A percentile compares a stretch with the other conserved stretches of the same genome.
These are phyloP conservation scores for Galeopsomyia nigrocyanea DNA, from an alignment of 2,888 invertebrate species.

Conservation along the genomic window DNA sequence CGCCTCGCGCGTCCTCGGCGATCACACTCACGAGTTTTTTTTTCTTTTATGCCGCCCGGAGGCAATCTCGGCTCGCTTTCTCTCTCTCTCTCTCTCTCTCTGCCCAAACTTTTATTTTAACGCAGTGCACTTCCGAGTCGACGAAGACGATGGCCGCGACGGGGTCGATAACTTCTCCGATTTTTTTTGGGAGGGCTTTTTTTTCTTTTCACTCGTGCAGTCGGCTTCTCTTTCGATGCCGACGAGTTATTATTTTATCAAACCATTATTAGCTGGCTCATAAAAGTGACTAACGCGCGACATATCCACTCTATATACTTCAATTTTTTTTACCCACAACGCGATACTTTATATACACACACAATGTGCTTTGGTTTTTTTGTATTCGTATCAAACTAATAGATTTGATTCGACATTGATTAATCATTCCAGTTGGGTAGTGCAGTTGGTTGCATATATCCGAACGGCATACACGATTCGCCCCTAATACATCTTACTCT, in stretches of 20 bases:
- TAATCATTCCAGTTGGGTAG: too few relatives aligned
- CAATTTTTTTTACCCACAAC: too few relatives aligned
- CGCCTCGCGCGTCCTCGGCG: slow-evolving; percentile 47
- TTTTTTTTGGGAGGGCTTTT: slow-evolving; percentile 15
- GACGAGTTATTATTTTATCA: slow-evolving; percentile 1
- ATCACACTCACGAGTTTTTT: slow-evolving; percentile 38
- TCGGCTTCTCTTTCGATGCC: slow-evolving; percentile 15
- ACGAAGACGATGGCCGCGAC: neutral
- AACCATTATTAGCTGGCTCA: neutral
- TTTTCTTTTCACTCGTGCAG: slow-evolving; percentile 1
- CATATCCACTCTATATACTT: too few relatives aligned
- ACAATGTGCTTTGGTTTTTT: too few relatives aligned
- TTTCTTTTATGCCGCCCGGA: slow-evolving; percentile 3
- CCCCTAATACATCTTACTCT: slow-evolving; percentile 20
- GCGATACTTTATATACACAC: too few relatives aligned
- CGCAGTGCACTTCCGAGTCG: slow-evolving; percentile 15
- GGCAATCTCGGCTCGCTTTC: slow-evolving; percentile 7
- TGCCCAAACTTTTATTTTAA: slow-evolving; percentile 5
- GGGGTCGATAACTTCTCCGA: slow-evolving; percentile 27
- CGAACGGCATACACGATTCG: neutral
- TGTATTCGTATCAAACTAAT: too few relatives aligned
- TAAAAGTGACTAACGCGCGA: too few relatives aligned
- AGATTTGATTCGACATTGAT: too few relatives aligned
- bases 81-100: too few relatives aligned
- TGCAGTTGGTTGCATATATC: too few relatives aligned